Conservation (phyloP, 2,888 invertebrate species). For the Toxonevra muliebris region DNA sequence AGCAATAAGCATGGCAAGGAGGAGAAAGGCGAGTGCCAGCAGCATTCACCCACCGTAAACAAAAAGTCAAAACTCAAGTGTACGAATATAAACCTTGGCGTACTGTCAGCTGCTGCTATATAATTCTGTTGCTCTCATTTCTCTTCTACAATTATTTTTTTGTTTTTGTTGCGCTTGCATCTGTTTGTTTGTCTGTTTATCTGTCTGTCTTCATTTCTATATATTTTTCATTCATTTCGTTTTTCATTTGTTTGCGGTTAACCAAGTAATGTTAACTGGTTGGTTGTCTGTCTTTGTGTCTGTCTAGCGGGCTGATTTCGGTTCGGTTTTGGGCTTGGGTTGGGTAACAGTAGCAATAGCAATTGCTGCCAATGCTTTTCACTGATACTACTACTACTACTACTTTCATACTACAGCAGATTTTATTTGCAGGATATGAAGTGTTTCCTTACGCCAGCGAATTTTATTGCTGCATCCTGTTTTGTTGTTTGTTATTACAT, state of each 20-base stretch:
- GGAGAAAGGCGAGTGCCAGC: not conserved
- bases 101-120: no score
- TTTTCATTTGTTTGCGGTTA: conserved; percentile 1
- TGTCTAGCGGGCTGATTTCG: not conserved
- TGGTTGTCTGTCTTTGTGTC: not conserved
- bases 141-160: not conserved
- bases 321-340: not conserved
- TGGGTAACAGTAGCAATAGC: not conserved
- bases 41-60: no score
- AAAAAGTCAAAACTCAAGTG: no score
- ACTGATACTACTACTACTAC: not conserved
- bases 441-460: not conserved
- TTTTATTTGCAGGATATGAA: no score
- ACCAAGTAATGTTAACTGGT: conserved; percentile 1
- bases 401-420: not conserved
- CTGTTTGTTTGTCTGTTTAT: no score
- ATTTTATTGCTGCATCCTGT: not conserved
- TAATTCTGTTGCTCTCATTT: no score
- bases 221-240: not conserved
- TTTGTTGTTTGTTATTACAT: not conserved
- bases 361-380: not conserved
- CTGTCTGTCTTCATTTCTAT: not conserved
- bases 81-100: no score
- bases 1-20: not conserved
- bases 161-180: not conserved